Percentiles rank a stretch among this genome's conserved stretches.
These are phyloP conservation scores for Chorisops tibialis DNA, from an alignment of 2,888 invertebrate species.

Conservation along the genomic window DNA sequence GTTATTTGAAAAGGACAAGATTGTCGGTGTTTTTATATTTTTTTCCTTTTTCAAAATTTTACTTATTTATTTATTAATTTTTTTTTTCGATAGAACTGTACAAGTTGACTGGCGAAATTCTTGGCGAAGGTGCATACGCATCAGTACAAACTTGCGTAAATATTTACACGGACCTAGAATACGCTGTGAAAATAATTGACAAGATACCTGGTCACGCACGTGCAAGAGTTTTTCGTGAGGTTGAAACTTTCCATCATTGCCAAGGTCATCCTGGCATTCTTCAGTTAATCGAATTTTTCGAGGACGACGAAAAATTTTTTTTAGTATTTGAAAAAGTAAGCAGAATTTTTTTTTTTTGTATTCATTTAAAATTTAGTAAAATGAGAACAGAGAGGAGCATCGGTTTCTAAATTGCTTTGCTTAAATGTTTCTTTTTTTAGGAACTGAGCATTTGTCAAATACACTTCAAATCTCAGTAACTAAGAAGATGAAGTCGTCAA, in stretches of 20 bases:
- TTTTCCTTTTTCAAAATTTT: background rate
- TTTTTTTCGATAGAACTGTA: slow-evolving; percentile 73
- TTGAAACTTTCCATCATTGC: slow-evolving; percentile 98
- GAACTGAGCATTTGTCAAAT: too few species aligned
- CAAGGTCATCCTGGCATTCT: slow-evolving; percentile 96
- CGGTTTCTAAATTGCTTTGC: background rate
- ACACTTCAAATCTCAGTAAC: too few species aligned
- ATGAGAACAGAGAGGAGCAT: background rate
- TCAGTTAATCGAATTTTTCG: slow-evolving; percentile 95
- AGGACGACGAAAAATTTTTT: slow-evolving; percentile 95
- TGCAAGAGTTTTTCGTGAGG: slow-evolving; percentile 91
- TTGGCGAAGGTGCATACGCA: slow-evolving; percentile 96
- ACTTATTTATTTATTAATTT: slow-evolving; percentile 3
- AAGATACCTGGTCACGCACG: slow-evolving; percentile 93
- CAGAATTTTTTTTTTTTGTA: background rate
- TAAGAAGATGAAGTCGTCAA: too few species aligned
- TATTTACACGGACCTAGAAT: slow-evolving; percentile 87
- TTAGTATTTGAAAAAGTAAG: slow-evolving; percentile 93
- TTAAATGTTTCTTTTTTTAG: too few species aligned
- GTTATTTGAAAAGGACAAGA: background rate
- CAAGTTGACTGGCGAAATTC: slow-evolving; percentile 88
- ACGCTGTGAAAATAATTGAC: slow-evolving; percentile 96
- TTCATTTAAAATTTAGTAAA: background rate
- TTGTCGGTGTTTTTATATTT: too few species aligned
- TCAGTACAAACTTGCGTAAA: slow-evolving; percentile 92